Evolutionary conservation across 2,888 invertebrate species (phyloP).

Genomic region (Amphipoea lucens): DNA sequence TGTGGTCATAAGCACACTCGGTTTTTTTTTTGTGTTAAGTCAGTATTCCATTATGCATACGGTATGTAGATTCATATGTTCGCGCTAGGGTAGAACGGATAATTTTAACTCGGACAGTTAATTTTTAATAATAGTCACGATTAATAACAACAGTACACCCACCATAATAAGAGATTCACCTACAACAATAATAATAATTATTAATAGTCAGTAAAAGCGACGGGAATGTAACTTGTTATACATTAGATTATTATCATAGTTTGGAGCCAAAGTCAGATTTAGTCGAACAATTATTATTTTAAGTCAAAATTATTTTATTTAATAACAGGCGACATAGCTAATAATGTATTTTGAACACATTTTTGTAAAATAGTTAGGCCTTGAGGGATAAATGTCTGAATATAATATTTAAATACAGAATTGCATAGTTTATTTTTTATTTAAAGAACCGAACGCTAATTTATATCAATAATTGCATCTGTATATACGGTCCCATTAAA

Average conservation of each 20-base stretch:
- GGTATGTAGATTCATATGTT: constrained; percentile 4
- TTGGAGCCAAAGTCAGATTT: constrained; percentile 58
- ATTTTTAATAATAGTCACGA: neutral
- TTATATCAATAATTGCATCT: neutral
- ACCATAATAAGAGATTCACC: constrained; percentile 58
- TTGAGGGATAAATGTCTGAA: neutral
- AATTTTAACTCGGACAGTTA: neutral
- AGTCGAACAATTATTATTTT: constrained; percentile 34
- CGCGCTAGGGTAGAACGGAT: neutral
- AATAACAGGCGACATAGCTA: constrained; percentile 38
- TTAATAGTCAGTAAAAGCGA: constrained; percentile 57
- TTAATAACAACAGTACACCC: constrained; percentile 30
- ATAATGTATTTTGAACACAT: constrained; percentile 45
- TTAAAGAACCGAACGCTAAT: neutral
- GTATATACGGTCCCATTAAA: too few species aligned
- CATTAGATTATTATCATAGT: constrained; percentile 50
- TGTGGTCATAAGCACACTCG: too few species aligned
- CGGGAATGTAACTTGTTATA: constrained; percentile 59
- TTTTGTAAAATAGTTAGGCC: constrained; percentile 16
- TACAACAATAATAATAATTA: constrained; percentile 37
- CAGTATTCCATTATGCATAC: too few species aligned
- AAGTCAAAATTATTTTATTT: constrained; percentile 12
- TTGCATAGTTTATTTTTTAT: neutral
- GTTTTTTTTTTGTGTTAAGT: too few species aligned
- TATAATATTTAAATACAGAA: too few species aligned